Base-by-base conservation (phyloP, 2,888 invertebrate species). In the Synanthedon formicaeformis region DNA sequence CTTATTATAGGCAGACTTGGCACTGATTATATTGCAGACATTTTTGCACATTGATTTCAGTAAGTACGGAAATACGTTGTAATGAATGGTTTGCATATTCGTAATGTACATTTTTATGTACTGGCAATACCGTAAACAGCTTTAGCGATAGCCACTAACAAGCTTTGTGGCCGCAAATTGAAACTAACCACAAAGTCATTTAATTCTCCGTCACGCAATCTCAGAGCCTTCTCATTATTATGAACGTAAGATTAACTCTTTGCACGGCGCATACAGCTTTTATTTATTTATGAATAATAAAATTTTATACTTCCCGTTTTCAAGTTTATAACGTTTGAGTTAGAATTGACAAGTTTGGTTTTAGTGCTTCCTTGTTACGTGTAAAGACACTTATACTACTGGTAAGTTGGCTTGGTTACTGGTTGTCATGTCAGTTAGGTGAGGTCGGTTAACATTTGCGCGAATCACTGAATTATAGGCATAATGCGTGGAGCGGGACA, bases 401-500 rank as follows among this genome's bases (percentile, higher is more conserved):
- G 27, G 34, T 34, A 34, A 10, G 34, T 10, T 34, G 6, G 34
- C 34, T 34, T 34, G 34, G 34, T 34, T 77, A 77, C 76, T 74
- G 72, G 63, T 72, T 79, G 76, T 80, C 74, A 69, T 70, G 68
- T 67, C 62, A 67, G 77, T 77, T 78, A 81, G 78, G 66, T 66
- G 67, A 66, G 61, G 66, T 67, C 75, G 77, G 78, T 77, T 75
- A 78, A 75, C 73, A 71, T 79, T 81, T 70, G 78, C 75, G 83
- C 75, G 79, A 81, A 81, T 81, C 78, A 75, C 73, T 81, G 79
- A 86, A 74, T 83, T 83, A 86, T 85, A 77, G 73, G 64, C 71
- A 73, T 82, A 75, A 67, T 69, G 70, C 52, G 65, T 57, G 70
- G 66, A 68, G 71, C 64, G 59, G 67, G 70, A 65, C 74, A 63